Evolutionary conservation across 2,888 invertebrate species (phyloP).

Genomic region (Xestia ashworthii): DNA sequence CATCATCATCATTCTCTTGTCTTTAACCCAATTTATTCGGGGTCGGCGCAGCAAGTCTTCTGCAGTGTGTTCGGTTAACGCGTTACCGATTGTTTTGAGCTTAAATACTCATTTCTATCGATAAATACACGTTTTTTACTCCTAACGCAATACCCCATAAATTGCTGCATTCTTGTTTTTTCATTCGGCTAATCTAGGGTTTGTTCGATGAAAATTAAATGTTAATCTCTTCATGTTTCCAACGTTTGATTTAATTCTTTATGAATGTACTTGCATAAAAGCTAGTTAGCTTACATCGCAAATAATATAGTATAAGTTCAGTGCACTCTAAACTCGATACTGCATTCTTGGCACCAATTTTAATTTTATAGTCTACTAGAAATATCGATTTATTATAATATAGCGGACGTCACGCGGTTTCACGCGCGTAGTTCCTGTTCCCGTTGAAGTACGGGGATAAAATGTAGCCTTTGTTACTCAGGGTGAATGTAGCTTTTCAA

Average conservation of each 20-base stretch:
- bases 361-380: constrained; percentile 13
- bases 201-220: not conserved
- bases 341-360: constrained; percentile 43
- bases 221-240: not conserved
- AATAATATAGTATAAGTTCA: not conserved
- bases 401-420: too few relatives aligned
- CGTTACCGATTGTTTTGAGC: too few relatives aligned
- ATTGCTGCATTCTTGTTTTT: not conserved
- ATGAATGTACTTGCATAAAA: constrained; percentile 13
- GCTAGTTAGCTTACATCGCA: not conserved
- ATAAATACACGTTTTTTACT: not conserved
- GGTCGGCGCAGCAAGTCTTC: not conserved
- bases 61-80: not conserved
- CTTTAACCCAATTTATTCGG: not conserved
- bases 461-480: not conserved
- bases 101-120: not conserved
- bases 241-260: not conserved
- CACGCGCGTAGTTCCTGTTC: too few relatives aligned
- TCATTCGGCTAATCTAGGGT: not conserved
- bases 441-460: too few relatives aligned
- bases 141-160: not conserved
- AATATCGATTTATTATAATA: constrained; percentile 16
- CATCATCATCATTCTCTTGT: too few relatives aligned
- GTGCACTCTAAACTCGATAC: constrained; percentile 11
- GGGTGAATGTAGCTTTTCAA: too few relatives aligned